Evolutionary conservation across 2,113 vertebrate genomes (phyloP).

Genomic region (Plestiodon gilberti): DNA sequence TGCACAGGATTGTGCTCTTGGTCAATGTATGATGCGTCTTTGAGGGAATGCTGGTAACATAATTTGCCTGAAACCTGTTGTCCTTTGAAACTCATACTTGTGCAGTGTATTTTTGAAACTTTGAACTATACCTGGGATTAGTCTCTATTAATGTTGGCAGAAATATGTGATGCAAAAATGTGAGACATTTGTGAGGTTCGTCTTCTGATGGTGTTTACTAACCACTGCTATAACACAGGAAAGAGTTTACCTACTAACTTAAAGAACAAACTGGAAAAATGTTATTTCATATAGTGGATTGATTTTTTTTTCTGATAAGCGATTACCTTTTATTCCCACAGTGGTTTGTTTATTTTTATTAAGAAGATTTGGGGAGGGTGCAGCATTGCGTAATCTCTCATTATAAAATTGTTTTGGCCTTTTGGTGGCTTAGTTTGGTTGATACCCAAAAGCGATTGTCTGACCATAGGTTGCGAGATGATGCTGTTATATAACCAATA

Average conservation of each 20-base stretch:
- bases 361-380: not conserved
- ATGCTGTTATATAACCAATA: conserved; percentile 36
- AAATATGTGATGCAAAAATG: not conserved
- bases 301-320: conserved; percentile 25
- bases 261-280: not conserved
- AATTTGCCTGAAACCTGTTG: not conserved
- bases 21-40: no score
- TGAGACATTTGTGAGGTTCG: not conserved
- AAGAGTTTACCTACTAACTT: not conserved
- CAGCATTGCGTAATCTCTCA: accelerated
- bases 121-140: not conserved
- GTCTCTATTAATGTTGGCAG: not conserved
- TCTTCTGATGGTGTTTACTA: not conserved
- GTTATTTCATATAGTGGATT: not conserved
- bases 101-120: not conserved
- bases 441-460: conserved; percentile 24
- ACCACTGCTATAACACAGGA: not conserved
- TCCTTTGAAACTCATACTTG: not conserved
- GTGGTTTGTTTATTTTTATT: conserved; percentile 13
- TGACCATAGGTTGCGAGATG: not conserved
- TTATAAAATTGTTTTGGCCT: conserved; percentile 32
- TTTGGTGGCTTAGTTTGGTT: conserved; percentile 29
- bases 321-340: conserved; percentile 22
- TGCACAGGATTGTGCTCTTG: no score
- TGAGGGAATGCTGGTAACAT: no score